These are phyloP conservation scores for Smittia aterrima DNA, from an alignment of 2,888 invertebrate genomes.

Conservation along the genomic window DNA sequence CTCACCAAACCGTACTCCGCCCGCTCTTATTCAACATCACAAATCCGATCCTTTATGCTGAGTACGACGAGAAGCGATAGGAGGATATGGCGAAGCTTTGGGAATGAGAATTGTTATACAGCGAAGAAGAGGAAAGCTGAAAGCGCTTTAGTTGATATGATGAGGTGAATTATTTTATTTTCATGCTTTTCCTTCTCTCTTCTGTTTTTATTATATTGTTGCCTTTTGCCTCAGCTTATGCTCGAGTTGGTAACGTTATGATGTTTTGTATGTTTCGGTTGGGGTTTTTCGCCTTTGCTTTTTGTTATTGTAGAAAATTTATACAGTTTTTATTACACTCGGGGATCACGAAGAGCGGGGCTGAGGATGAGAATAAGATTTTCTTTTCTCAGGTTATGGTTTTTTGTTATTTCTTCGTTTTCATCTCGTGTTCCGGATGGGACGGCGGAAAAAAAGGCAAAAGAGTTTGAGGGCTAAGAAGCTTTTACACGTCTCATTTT, in stretches of 20 bases:
- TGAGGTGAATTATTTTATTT: slow-evolving; percentile 39
- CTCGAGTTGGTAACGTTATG: slow-evolving; percentile 36
- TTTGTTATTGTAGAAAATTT: slow-evolving; percentile 35
- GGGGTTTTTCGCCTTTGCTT: slow-evolving; percentile 25
- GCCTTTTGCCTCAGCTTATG: slow-evolving; percentile 32
- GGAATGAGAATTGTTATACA: neutral
- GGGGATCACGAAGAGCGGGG: slow-evolving; percentile 8
- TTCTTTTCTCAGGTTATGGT: neutral
- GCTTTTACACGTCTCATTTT: slow-evolving; percentile 16
- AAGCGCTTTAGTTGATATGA: slow-evolving; percentile 31
- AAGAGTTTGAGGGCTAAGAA: neutral
- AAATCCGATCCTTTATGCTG: slow-evolving; percentile 35
- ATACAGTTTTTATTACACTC: slow-evolving; percentile 41
- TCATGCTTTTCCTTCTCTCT: slow-evolving; percentile 25
- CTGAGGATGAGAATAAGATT: neutral
- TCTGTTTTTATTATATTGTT: slow-evolving; percentile 12
- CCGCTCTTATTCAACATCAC: slow-evolving; percentile 37
- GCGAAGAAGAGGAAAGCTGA: neutral
- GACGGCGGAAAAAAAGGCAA: neutral
- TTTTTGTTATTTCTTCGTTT: neutral
- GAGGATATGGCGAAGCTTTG: neutral
- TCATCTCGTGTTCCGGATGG: slow-evolving; percentile 1
- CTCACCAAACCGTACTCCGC: slow-evolving; percentile 6
- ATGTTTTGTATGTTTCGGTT: slow-evolving; percentile 28
- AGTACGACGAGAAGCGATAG: neutral